phyloP scores from a whole-genome alignment of 2,797 vertebrate species.

The Cossypha niveicapilla region DNA sequence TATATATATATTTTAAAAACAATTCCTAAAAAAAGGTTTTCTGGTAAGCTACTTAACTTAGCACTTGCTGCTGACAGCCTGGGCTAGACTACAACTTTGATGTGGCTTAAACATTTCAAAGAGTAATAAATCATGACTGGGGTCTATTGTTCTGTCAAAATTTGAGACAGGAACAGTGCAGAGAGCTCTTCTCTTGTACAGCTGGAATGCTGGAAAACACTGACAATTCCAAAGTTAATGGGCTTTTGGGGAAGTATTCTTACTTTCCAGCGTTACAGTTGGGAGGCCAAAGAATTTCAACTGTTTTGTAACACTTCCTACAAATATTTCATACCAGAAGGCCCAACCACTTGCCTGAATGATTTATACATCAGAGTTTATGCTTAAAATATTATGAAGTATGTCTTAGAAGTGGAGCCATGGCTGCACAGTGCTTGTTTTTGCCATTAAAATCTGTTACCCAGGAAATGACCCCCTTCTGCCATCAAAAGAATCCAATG shows the following conservation, averaged over 20 bases:
- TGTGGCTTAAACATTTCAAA: neutral
- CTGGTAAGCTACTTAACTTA: neutral
- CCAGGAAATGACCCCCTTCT: slow-evolving; percentile 48
- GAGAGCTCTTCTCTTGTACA: neutral
- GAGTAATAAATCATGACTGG: neutral
- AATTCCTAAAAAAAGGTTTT: neutral
- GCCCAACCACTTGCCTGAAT: neutral
- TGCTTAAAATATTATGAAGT: slow-evolving; percentile 12
- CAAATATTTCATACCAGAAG: neutral
- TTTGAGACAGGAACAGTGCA: neutral
- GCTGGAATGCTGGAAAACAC: neutral
- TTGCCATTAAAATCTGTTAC: slow-evolving; percentile 28
- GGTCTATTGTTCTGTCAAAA: neutral
- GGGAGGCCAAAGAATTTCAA: neutral
- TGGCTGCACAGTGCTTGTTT: neutral
- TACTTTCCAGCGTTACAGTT: fast-evolving
- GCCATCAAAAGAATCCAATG: neutral
- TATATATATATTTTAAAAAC: neutral
- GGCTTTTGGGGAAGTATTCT: neutral
- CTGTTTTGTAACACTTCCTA: neutral
- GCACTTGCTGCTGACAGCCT: neutral
- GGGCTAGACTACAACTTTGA: neutral
- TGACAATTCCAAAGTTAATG: neutral
- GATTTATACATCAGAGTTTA: neutral
- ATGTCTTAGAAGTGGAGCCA: neutral